Evolutionary conservation across 2,888 invertebrate species (phyloP).

Genomic region (Penaeus monodon): DNA sequence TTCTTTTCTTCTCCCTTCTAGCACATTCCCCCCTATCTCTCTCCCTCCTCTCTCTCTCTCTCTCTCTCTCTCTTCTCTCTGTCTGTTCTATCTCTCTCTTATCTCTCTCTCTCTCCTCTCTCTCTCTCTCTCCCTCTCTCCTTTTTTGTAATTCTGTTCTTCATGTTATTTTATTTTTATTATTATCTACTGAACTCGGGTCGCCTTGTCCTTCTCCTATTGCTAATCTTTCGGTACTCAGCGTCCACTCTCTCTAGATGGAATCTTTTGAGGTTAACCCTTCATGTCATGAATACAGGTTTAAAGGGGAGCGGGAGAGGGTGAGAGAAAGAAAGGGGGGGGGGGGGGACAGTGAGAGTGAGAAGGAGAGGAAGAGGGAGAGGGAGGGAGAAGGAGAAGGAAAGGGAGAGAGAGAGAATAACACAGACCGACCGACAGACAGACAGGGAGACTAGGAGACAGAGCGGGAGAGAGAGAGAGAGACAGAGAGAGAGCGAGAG

Average conservation of each 20-base stretch:
- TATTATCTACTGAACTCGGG: too few species aligned
- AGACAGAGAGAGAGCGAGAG: too few species aligned
- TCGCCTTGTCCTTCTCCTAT: too few species aligned
- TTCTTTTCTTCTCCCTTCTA: background rate
- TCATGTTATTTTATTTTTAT: too few species aligned
- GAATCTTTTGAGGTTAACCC: background rate
- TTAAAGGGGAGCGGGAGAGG: background rate
- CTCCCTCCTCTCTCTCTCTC: too few species aligned
- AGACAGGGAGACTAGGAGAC: too few species aligned
- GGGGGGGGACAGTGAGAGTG: too few species aligned
- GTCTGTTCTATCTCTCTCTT: background rate
- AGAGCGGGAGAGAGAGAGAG: too few species aligned
- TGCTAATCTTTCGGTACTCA: background rate
- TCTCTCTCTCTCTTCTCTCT: background rate
- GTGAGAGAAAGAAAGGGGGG: slow-evolving; percentile 13
- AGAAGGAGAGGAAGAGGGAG: too few species aligned
- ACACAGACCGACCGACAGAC: background rate
- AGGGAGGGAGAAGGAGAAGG: too few species aligned
- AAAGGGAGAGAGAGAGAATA: too few species aligned
- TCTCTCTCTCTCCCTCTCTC: too few species aligned
- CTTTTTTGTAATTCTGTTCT: background rate
- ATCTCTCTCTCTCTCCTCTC: background rate
- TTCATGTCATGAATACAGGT: background rate
- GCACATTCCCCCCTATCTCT: background rate
- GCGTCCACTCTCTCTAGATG: background rate